A percentile compares a stretch with the other conserved stretches of the same genome.
Evolutionary conservation across 64 coral and sea anemone genomes (phyloP).

Genomic region (Acropora tenuis): DNA sequence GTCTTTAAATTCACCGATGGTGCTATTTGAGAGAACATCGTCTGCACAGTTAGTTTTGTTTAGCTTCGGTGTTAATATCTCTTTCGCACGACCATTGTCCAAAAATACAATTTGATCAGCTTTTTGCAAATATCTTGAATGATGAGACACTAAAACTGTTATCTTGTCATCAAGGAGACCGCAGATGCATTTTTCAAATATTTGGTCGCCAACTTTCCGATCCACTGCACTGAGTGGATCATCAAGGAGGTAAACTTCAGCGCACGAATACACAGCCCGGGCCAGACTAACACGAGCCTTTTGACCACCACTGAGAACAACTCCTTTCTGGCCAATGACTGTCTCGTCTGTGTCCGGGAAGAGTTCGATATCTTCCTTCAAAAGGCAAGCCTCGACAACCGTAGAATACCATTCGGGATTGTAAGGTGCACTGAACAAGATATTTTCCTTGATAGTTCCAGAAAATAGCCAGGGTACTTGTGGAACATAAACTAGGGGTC

Average conservation of each 20-base stretch:
- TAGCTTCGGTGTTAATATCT: background rate
- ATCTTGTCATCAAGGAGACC: background rate
- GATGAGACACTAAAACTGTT: slow-evolving; percentile 11
- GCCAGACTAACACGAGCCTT: slow-evolving; percentile 12
- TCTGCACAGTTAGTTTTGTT: background rate
- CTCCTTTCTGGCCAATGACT: slow-evolving; percentile 16
- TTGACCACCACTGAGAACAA: slow-evolving; percentile 36
- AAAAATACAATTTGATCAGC: slow-evolving; percentile 35
- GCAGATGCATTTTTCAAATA: slow-evolving; percentile 21
- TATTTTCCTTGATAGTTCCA: slow-evolving; percentile 25
- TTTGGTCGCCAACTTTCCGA: slow-evolving; percentile 19
- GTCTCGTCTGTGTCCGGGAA: slow-evolving; percentile 29
- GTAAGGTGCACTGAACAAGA: background rate
- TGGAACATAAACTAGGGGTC: background rate
- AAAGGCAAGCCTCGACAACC: background rate
- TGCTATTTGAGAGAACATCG: background rate
- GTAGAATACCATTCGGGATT: background rate
- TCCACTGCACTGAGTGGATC: slow-evolving; percentile 15
- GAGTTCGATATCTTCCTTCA: slow-evolving; percentile 3
- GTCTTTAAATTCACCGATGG: background rate
- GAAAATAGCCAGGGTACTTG: slow-evolving; percentile 32
- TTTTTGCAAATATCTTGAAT: background rate
- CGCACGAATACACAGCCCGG: background rate
- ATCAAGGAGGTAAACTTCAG: slow-evolving; percentile 9
- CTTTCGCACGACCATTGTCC: background rate